Percentiles rank a stretch among this genome's conserved stretches.
phyloP scores from a whole-genome alignment of 2,888 invertebrate species.

The Tinea pellionella region DNA sequence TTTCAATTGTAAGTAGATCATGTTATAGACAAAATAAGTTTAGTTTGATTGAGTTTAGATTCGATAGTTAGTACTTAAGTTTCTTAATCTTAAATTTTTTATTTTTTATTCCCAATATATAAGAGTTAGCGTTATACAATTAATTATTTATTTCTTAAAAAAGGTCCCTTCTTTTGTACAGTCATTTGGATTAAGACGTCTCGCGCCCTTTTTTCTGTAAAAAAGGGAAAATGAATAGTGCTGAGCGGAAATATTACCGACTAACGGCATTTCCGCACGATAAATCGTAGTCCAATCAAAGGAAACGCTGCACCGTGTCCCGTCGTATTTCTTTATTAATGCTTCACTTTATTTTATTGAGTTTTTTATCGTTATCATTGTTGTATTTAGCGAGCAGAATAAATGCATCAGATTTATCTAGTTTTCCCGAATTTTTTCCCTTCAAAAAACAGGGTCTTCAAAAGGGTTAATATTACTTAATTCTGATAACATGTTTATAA shows the following conservation, averaged over 20 bases:
- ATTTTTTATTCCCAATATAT: not conserved
- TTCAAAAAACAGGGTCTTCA: no score
- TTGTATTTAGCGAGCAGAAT: constrained; percentile 31
- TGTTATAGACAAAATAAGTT: no score
- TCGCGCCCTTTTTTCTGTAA: constrained; percentile 66
- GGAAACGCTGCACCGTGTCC: constrained; percentile 43
- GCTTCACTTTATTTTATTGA: constrained; percentile 64
- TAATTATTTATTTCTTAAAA: not conserved
- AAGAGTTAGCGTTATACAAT: constrained; percentile 2
- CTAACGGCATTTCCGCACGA: constrained; percentile 69
- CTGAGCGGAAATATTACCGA: constrained; percentile 67
- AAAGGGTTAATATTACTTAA: constrained; percentile 2
- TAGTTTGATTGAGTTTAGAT: no score
- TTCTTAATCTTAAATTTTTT: no score
- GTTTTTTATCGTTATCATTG: constrained; percentile 58
- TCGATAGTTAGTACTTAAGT: no score
- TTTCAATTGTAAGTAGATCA: no score
- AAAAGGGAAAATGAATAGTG: constrained; percentile 66
- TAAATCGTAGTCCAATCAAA: constrained; percentile 69
- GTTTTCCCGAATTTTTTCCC: not conserved
- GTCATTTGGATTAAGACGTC: constrained; percentile 56
- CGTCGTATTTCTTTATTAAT: constrained; percentile 64
- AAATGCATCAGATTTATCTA: constrained; percentile 1
- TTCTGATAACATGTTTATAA: no score
- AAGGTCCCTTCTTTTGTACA: not conserved